Conservation (phyloP, 2,113 vertebrate species). For the Planiliza haematocheilus region DNA sequence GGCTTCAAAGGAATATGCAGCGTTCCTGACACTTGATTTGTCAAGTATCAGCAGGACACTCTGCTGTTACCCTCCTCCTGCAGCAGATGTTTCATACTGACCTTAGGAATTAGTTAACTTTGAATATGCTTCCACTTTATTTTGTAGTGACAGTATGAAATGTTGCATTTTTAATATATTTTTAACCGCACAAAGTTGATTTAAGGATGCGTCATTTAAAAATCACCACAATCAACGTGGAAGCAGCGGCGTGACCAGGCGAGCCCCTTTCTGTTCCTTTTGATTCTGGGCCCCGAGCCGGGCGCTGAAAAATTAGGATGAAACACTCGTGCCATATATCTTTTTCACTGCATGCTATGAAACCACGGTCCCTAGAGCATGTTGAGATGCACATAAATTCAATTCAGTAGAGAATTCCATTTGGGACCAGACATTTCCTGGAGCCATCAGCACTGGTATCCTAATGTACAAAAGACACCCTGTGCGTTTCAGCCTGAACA, state of each 20-base stretch:
- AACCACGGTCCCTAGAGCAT: conserved; percentile 52
- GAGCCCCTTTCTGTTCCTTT: conserved; percentile 17
- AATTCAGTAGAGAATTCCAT: conserved; percentile 67
- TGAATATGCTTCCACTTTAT: neutral
- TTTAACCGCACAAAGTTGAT: neutral
- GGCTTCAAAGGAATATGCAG: conserved; percentile 24
- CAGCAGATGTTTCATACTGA: conserved; percentile 40
- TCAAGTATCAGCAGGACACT: conserved; percentile 17
- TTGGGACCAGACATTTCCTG: conserved; percentile 65
- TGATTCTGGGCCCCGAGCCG: conserved; percentile 21
- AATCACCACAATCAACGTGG: neutral
- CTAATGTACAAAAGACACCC: conserved; percentile 59
- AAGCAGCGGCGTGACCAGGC: neutral
- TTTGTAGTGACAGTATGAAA: conserved; percentile 5
- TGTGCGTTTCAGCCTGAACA: conserved; percentile 53
- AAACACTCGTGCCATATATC: conserved; percentile 42
- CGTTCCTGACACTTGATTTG: conserved; percentile 40
- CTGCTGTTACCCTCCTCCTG: conserved; percentile 33
- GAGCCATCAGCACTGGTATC: conserved; percentile 54
- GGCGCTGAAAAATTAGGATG: conserved; percentile 40
- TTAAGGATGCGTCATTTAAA: neutral
- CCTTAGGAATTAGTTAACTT: conserved; percentile 16
- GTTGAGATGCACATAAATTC: conserved; percentile 48
- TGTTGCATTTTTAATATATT: neutral
- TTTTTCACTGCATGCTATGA: conserved; percentile 45